Evolutionary conservation across 2,797 vertebrate species (phyloP).

Genomic region (Argya squamiceps): DNA sequence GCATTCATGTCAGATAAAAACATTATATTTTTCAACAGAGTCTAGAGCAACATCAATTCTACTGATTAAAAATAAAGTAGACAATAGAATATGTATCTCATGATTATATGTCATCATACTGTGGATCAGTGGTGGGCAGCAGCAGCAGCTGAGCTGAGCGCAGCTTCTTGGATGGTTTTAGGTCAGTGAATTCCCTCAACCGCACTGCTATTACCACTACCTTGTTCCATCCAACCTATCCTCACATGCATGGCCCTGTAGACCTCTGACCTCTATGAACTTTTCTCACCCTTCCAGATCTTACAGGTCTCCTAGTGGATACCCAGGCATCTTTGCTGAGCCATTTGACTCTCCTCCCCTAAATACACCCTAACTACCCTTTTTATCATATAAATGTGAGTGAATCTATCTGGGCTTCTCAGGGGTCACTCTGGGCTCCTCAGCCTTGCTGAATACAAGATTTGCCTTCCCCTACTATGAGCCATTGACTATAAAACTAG

Average conservation of each 20-base stretch:
- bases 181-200: neutral
- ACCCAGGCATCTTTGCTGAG: neutral
- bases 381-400: neutral
- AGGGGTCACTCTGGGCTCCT: neutral
- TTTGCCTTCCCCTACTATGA: neutral
- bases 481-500: neutral
- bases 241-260: neutral
- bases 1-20: neutral
- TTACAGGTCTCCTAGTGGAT: neutral
- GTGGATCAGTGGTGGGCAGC: neutral
- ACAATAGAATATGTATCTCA: neutral
- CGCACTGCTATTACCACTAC: neutral
- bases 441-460: neutral
- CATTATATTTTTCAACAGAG: neutral
- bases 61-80: neutral
- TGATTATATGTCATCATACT: neutral
- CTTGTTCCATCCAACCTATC: neutral
- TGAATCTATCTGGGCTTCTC: neutral
- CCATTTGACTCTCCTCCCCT: neutral
- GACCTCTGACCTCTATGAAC: neutral
- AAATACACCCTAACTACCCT: neutral
- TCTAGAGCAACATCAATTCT: neutral
- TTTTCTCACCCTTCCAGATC: neutral
- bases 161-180: neutral
- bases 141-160: neutral